Evolutionary conservation across 2,888 invertebrate genomes (phyloP), one percentile per base, ranked within the genome.

Genomic region (Drosophila ezoana): DNA sequence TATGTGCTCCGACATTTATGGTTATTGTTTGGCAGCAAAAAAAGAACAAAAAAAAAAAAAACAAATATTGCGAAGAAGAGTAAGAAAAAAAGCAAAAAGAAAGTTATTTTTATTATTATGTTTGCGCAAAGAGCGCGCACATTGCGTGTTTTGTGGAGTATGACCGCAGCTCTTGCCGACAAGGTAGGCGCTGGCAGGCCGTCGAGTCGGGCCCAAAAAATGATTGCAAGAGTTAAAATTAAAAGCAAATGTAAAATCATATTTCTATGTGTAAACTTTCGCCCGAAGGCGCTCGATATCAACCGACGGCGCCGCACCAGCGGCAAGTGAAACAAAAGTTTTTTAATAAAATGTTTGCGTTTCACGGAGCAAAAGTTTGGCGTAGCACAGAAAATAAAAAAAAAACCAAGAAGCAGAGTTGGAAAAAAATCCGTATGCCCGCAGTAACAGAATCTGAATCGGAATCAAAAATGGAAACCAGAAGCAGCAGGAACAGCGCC

Each of bases 181-280:
- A 63, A 76, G 77, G 75, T 76, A 76, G 78, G 78, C 75, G 28
- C 28, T 28, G 28, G 62, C 58, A 14, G 62, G 74, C 73, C 62
- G 62, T 38, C 28, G 28, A 51, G 51, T 38, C 44, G 14, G 56
- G 58, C 45, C 67, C 58, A 67, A 67, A 77, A 83, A 85, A 74
- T 87, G 83, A 84, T 88, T 88, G 88, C 87, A 85, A 86, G 85
- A 86, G 85, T 86, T 86, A 86, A 88, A 85, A 86, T 86, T 86
- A 86, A 86, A 86, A 86, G 87, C 89, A 86, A 86, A 86, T 88
- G 85, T 82, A 86, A 86, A 86, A 86, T 86, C 89, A 88, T 86
- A 86, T 86, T 86, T 86, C 85, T 88, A 88, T 86, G 87, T 86
- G 84, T 83, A 85, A 85, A 83, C 89, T 86, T 86, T 79, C 58